phyloP scores from a whole-genome alignment of 2,113 vertebrate genomes.

The Mesembrinibis cayennensis region DNA sequence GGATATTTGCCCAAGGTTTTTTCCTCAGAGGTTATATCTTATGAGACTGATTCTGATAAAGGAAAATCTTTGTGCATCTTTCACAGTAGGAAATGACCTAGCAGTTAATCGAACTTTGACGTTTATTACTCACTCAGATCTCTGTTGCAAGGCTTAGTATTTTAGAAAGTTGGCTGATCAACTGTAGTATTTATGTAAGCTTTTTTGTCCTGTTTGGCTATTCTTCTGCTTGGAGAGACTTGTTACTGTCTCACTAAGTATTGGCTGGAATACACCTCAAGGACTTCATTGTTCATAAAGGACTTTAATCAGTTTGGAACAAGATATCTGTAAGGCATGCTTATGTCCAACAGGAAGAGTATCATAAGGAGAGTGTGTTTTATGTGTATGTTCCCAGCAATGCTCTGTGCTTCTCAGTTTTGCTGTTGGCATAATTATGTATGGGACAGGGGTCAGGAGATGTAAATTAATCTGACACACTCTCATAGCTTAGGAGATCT shows the following conservation, averaged over 20 bases:
- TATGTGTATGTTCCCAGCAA: background rate
- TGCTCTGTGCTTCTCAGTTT: background rate
- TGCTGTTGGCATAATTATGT: background rate
- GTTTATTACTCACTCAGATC: background rate
- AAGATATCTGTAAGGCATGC: background rate
- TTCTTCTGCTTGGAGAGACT: background rate
- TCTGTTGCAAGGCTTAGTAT: background rate
- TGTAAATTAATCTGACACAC: background rate
- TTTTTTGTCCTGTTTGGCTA: background rate
- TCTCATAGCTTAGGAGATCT: background rate
- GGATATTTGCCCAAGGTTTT: constrained; percentile 21
- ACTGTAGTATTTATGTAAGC: background rate
- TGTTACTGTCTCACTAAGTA: background rate
- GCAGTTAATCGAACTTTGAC: background rate
- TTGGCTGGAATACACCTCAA: background rate
- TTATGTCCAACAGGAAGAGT: background rate
- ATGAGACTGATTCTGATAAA: background rate
- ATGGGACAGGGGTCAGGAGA: background rate
- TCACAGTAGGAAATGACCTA: background rate
- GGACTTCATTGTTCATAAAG: background rate
- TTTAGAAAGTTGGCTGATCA: background rate
- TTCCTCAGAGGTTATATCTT: background rate
- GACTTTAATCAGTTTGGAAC: background rate
- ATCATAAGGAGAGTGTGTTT: background rate
- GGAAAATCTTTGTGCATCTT: background rate